These are phyloP conservation scores for Drosophila fulvimacula DNA, from an alignment of 2,888 invertebrate species.

Conservation along the genomic window DNA sequence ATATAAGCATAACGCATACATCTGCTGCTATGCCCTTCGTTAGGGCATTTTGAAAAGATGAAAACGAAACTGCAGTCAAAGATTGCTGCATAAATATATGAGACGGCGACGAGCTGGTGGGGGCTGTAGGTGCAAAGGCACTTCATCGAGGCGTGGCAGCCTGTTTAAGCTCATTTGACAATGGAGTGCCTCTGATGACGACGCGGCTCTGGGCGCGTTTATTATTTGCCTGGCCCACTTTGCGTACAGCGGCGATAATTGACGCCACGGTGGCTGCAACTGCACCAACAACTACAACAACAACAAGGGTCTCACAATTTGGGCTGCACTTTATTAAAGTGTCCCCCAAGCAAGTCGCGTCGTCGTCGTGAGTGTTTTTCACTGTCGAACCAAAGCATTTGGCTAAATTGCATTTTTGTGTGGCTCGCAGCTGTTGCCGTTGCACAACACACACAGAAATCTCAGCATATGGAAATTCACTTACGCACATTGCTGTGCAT, in stretches of 20 bases:
- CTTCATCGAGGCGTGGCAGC: slow-evolving; percentile 57
- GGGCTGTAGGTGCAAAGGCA: slow-evolving; percentile 7
- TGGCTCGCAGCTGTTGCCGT: slow-evolving; percentile 28
- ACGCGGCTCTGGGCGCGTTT: slow-evolving; percentile 65
- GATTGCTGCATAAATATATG: slow-evolving; percentile 44
- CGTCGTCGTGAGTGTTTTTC: slow-evolving; percentile 54
- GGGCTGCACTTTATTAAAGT: slow-evolving; percentile 73
- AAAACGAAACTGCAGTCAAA: slow-evolving; percentile 34
- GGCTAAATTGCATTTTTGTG: slow-evolving; percentile 59
- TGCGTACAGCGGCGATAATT: slow-evolving; percentile 73
- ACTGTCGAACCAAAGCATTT: slow-evolving; percentile 57
- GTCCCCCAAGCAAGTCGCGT: slow-evolving; percentile 28
- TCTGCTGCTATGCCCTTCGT: background rate
- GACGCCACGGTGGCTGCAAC: slow-evolving; percentile 79
- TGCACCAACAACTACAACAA: slow-evolving; percentile 39
- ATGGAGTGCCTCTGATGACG: slow-evolving; percentile 61
- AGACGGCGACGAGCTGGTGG: background rate
- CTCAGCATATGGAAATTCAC: slow-evolving; percentile 34
- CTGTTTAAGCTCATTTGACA: slow-evolving; percentile 74
- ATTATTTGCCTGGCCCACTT: slow-evolving; percentile 78
- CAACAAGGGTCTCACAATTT: slow-evolving; percentile 57
- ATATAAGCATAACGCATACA: background rate
- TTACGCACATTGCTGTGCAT: slow-evolving; percentile 36
- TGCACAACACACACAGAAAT: slow-evolving; percentile 50
- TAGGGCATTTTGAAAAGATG: slow-evolving; percentile 1